Evolutionary conservation across 2,888 invertebrate species (phyloP), one percentile per base, ranked within the genome.

Genomic region (Dynastes hyllus): DNA sequence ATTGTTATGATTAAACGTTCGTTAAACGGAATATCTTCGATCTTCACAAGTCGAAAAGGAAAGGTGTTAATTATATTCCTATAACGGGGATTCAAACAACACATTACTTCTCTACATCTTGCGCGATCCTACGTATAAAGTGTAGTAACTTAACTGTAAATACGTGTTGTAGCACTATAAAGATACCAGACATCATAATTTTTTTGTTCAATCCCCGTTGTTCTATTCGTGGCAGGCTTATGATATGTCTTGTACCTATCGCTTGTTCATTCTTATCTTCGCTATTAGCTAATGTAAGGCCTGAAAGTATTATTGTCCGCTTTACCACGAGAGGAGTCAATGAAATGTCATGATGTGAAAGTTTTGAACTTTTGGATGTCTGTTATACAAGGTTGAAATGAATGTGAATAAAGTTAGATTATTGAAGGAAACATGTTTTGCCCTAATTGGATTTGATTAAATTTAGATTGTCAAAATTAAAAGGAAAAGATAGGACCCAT

Each of bases 11-110:
- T 75, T 61, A 75, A 75, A 75, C 45, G 73, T 75, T 63, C 63
- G 73, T 75, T 71, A 75, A 75, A 75, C 27, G 50, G 40, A 75
- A 61, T 75, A 75, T 75, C 73, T 75, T 27, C 22, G 73, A 75
- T 75, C 73, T 75, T 13, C 27, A 63, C 50, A 51, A 69, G 51
- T 69, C 69, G 51, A 51, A 50, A 45, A 45, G 45, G n/a, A 40
- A 61, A 75, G 73, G 73, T 61, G 73, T 63, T 75, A 75, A 75
- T 75, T 75, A 75, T 61, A 61, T 75, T 75, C 27, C 29, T 69
- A 16, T 45, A 22, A 58, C 55, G 50, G 29, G 50, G 51, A 69
- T 50, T 69, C 63, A 51, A 69, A 69, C 51, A 69, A 69, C 51
- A 51, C 51, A 13, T 63, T 32, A 13, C 29, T 11, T 4, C 63